These are phyloP conservation scores for Drosophila burlai DNA, from an alignment of 1,140 invertebrate genomes.

Conservation along the genomic window DNA sequence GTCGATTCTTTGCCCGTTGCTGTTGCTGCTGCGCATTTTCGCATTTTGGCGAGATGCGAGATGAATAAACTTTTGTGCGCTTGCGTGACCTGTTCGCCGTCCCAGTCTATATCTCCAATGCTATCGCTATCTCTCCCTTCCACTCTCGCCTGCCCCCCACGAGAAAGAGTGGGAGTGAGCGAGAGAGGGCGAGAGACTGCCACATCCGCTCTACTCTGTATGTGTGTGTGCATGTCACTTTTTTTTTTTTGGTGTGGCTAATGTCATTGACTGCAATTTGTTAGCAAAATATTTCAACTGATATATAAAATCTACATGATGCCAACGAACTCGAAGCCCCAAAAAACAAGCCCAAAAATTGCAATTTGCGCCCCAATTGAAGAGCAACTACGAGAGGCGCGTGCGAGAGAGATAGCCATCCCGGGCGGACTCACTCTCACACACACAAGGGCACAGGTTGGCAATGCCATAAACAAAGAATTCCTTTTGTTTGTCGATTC, in stretches of 20 bases:
- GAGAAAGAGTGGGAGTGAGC: conserved; percentile 2
- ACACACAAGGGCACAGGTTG: conserved; percentile 59
- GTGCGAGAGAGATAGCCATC: conserved; percentile 25
- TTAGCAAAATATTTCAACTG: conserved; percentile 82
- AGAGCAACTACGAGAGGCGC: conserved; percentile 27
- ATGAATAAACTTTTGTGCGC: conserved; percentile 80
- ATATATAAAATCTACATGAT: conserved; percentile 79
- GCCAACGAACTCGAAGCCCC: conserved; percentile 66
- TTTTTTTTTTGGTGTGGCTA: conserved; percentile 21
- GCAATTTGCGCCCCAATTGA: conserved; percentile 71
- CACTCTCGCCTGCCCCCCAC: background rate
- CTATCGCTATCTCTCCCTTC: conserved; percentile 1
- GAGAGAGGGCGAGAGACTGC: conserved; percentile 2
- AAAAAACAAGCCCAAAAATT: conserved; percentile 44
- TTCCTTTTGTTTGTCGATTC: conserved; percentile 77
- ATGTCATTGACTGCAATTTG: conserved; percentile 84
- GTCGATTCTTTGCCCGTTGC: conserved; percentile 52
- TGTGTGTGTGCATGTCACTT: conserved; percentile 23
- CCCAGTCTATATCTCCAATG: conserved; percentile 18
- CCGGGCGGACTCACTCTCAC: conserved; percentile 2
- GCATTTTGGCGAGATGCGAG: conserved; percentile 69
- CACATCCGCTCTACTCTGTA: conserved; percentile 66
- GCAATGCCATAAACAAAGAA: conserved; percentile 75
- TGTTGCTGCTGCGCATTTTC: conserved; percentile 69
- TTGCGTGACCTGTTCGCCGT: conserved; percentile 72